Percentiles rank a stretch among this genome's conserved stretches.
Evolutionary conservation across 2,113 vertebrate species (phyloP).

Genomic region (Phaetusa simplex): DNA sequence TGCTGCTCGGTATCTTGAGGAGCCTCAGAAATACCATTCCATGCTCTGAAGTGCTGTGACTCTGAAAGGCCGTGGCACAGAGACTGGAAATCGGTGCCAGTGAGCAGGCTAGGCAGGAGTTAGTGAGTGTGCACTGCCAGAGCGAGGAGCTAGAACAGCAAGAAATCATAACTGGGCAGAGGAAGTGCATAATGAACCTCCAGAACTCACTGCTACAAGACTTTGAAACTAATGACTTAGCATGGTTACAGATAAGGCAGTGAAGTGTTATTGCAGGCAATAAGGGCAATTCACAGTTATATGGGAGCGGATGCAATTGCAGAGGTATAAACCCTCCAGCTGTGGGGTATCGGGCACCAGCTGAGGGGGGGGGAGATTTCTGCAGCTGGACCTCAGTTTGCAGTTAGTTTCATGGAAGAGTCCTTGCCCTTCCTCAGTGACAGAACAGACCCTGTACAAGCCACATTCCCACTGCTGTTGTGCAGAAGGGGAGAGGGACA

Average conservation of each 20-base stretch:
- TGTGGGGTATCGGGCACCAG: fast-evolving
- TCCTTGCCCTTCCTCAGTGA: neutral
- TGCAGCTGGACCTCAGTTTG: neutral
- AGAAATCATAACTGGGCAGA: neutral
- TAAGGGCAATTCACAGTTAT: neutral
- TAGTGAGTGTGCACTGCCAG: too few relatives aligned
- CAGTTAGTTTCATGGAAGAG: neutral
- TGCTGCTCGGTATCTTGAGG: neutral
- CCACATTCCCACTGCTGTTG: neutral
- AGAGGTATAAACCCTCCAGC: neutral
- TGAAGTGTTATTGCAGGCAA: constrained; percentile 9
- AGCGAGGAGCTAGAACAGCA: neutral
- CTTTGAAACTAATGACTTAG: neutral
- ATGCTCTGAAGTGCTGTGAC: neutral
- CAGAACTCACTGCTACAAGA: neutral
- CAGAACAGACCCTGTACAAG: neutral
- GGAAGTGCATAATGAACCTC: neutral
- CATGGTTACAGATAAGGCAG: neutral
- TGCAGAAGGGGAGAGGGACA: neutral
- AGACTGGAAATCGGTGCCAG: neutral
- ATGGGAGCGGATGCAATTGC: neutral
- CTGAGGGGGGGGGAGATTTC: neutral
- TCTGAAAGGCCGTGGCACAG: neutral
- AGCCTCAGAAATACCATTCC: neutral
- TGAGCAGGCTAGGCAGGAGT: neutral